A percentile compares a stretch with the other conserved stretches of the same genome.
These are phyloP conservation scores for Tyto alba DNA, from an alignment of 2,113 vertebrate species.

Conservation along the genomic window DNA sequence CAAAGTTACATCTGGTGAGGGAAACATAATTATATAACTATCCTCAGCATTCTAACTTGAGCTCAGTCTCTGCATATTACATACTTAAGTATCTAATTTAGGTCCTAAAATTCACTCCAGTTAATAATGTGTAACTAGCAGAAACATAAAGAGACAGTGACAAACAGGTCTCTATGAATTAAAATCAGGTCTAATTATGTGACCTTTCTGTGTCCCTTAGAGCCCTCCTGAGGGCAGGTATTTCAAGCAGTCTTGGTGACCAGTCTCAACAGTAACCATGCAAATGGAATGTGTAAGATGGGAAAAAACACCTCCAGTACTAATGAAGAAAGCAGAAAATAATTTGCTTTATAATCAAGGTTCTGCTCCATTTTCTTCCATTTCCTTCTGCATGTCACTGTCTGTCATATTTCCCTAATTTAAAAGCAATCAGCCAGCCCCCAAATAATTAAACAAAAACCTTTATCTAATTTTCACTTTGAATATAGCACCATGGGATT, in stretches of 20 bases:
- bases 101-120: conserved; percentile 73
- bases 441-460: conserved; percentile 44
- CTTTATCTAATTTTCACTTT: conserved; percentile 1
- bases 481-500: conserved; percentile 11
- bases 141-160: conserved; percentile 66
- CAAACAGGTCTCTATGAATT: conserved; percentile 79
- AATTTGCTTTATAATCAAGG: background rate
- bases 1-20: conserved; percentile 64
- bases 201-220: conserved; percentile 70
- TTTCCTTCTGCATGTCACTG: conserved; percentile 32
- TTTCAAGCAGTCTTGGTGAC: conserved; percentile 73
- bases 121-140: conserved; percentile 82
- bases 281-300: conserved; percentile 75
- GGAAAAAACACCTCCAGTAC: background rate
- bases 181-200: conserved; percentile 86
- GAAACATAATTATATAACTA: conserved; percentile 53
- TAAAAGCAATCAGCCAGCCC: conserved; percentile 18
- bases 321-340: conserved; percentile 41
- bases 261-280: conserved; percentile 79
- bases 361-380: conserved; percentile 33
- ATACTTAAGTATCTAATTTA: conserved; percentile 69
- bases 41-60: conserved; percentile 57
- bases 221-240: conserved; percentile 69
- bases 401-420: conserved; percentile 32
- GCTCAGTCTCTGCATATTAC: conserved; percentile 53